Percentiles rank a stretch among this genome's conserved stretches.
These are phyloP conservation scores for Peromyscus polionotus DNA, from an alignment of 2,113 vertebrate genomes.

Conservation along the genomic window DNA sequence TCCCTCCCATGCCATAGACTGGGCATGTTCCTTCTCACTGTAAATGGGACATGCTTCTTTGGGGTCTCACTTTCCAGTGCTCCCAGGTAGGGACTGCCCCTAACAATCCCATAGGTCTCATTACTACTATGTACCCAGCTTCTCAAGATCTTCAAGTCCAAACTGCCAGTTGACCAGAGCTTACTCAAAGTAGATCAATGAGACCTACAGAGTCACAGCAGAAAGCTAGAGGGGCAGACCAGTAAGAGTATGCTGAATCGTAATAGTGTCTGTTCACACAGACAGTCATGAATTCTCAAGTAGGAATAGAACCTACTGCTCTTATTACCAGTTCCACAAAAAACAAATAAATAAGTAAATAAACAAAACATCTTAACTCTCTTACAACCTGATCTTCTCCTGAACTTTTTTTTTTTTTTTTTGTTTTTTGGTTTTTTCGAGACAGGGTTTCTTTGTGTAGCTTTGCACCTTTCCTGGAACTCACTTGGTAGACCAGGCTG, in stretches of 20 bases:
- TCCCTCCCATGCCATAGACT: background rate
- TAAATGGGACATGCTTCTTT: background rate
- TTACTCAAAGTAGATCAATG: background rate
- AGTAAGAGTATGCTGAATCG: background rate
- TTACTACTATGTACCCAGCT: background rate
- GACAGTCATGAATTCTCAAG: background rate
- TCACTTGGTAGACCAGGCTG: too few relatives aligned
- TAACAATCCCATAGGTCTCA: background rate
- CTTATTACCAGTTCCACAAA: background rate
- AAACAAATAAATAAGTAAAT: background rate
- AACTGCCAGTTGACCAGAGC: background rate
- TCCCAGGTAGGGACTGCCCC: background rate
- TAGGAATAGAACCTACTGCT: background rate
- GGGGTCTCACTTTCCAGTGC: background rate
- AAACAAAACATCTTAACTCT: background rate
- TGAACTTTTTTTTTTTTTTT: too few relatives aligned
- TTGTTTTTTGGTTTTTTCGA: too few relatives aligned
- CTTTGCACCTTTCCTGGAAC: too few relatives aligned
- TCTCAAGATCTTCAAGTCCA: background rate
- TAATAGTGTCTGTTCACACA: background rate
- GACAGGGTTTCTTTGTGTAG: too few relatives aligned
- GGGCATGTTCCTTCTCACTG: background rate
- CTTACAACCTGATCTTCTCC: background rate
- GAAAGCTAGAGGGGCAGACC: background rate
- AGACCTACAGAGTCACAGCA: background rate